These are phyloP conservation scores for Sphaerophoria rueppellii DNA, from an alignment of 2,888 invertebrate genomes.

Conservation along the genomic window DNA sequence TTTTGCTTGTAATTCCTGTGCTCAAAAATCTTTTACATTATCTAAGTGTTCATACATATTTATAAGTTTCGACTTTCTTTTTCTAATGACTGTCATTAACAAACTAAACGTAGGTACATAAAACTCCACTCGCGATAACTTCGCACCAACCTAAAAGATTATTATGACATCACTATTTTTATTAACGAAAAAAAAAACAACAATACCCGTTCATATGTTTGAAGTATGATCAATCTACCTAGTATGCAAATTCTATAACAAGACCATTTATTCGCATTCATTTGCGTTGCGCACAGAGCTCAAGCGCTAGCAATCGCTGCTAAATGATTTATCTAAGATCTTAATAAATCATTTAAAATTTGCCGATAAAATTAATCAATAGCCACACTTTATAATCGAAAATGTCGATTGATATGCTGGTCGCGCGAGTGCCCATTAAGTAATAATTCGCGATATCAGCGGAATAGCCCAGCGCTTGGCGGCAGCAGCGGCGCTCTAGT, in stretches of 20 bases:
- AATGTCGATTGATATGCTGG: constrained; percentile 75
- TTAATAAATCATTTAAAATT: constrained; percentile 80
- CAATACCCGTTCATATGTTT: background rate
- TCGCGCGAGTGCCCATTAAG: constrained; percentile 65
- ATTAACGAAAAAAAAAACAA: background rate
- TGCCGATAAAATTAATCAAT: constrained; percentile 79
- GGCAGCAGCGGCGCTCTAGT: constrained; percentile 42
- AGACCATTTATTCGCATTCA: background rate
- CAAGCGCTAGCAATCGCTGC: constrained; percentile 58
- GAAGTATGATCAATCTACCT: background rate
- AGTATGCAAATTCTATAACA: background rate
- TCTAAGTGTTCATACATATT: too few species aligned
- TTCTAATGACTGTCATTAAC: too few species aligned
- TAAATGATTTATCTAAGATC: constrained; percentile 79
- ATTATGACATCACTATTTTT: constrained; percentile 28
- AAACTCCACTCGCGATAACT: background rate
- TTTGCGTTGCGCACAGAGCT: constrained; percentile 29
- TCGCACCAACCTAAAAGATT: background rate
- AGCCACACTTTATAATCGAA: constrained; percentile 77
- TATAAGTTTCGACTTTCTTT: too few species aligned
- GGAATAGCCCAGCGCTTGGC: background rate
- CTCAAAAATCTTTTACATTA: too few species aligned
- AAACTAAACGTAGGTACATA: too few species aligned
- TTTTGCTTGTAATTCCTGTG: too few species aligned
- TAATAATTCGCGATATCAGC: constrained; percentile 68